A percentile compares a stretch with the other conserved stretches of the same genome.
These are phyloP conservation scores for Amphipyra berbera DNA, from an alignment of 2,888 invertebrate species.

Conservation along the genomic window DNA sequence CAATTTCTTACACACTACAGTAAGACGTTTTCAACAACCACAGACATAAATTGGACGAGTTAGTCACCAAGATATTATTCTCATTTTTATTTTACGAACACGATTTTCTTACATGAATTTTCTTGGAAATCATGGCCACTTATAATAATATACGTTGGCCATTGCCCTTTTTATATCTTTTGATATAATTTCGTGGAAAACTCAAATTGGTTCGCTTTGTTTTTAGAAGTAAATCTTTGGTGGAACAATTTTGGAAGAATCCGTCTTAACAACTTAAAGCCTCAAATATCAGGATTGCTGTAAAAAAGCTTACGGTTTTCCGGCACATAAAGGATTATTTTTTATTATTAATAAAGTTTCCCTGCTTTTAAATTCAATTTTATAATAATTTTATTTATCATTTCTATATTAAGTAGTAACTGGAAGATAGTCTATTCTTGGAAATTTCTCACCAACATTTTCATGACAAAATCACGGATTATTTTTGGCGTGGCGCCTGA, in stretches of 20 bases:
- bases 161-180: constrained; percentile 15
- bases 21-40: constrained; percentile 18
- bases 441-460: constrained; percentile 26
- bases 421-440: constrained; percentile 35
- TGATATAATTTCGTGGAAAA: constrained; percentile 3
- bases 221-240: constrained; percentile 15
- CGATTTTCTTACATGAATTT: constrained; percentile 10
- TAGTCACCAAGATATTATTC: constrained; percentile 23
- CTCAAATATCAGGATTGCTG: background rate
- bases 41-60: constrained; percentile 27
- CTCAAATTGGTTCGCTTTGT: constrained; percentile 12
- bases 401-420: constrained; percentile 15
- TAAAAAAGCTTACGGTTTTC: background rate
- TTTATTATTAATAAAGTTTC: background rate
- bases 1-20: constrained; percentile 19
- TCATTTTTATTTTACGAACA: background rate
- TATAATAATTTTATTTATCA: constrained; percentile 11
- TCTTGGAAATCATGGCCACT: constrained; percentile 15
- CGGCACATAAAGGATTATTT: background rate
- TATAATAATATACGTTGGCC: constrained; percentile 10
- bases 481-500: constrained; percentile 53
- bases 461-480: constrained; percentile 40
- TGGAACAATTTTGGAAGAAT: constrained; percentile 1
- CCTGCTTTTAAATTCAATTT: background rate
- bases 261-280: background rate